Evolutionary conservation across 1,140 invertebrate species (phyloP).

Genomic region (Colletes gigas): DNA sequence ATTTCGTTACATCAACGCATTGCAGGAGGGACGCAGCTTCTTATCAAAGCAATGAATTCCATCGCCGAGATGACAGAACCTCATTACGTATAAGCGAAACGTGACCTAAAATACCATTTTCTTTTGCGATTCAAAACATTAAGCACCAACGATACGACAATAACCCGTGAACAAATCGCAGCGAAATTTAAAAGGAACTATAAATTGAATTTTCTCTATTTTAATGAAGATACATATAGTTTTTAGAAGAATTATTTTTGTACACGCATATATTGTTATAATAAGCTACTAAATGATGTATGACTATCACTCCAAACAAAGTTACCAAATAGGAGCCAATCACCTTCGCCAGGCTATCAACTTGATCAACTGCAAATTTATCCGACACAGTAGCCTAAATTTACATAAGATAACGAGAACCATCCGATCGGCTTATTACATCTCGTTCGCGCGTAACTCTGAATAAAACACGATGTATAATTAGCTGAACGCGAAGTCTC

Average conservation of each 20-base stretch:
- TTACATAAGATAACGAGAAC: constrained; percentile 9
- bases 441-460: background rate
- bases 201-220: too few species aligned
- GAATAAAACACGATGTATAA: background rate
- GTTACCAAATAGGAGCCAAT: too few species aligned
- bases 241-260: too few species aligned
- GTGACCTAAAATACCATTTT: constrained; percentile 36
- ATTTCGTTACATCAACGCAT: background rate
- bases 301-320: background rate
- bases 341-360: too few species aligned
- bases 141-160: too few species aligned
- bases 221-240: too few species aligned
- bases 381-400: background rate
- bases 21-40: background rate
- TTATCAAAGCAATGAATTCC: constrained; percentile 32
- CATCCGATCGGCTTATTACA: background rate
- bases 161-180: background rate
- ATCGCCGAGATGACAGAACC: background rate
- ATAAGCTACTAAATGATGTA: background rate
- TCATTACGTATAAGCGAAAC: constrained; percentile 44
- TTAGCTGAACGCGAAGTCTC: background rate
- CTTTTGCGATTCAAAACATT: constrained; percentile 5
- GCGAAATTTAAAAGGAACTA: background rate
- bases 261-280: too few species aligned
- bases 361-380: background rate